phyloP scores from a whole-genome alignment of 2,888 invertebrate species.

The Cremastinae sp. region DNA sequence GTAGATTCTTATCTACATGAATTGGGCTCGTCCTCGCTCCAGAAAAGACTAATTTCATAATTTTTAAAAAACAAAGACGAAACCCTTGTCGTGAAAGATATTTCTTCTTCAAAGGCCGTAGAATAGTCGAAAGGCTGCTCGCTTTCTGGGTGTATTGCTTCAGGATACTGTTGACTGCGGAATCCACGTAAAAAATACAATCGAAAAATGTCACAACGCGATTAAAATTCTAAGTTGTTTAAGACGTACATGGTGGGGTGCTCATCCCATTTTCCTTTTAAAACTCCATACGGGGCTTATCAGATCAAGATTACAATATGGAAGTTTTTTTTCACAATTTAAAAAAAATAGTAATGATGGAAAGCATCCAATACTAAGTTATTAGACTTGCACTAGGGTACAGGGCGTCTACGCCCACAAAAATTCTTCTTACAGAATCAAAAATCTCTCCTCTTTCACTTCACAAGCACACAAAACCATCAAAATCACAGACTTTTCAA shows the following conservation, averaged over 20 bases:
- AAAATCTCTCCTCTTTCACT: background rate
- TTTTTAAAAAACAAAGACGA: background rate
- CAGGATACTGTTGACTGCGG: background rate
- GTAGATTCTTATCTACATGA: background rate
- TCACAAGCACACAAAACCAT: too few species aligned
- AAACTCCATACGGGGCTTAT: constrained; percentile 30
- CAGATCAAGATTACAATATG: constrained; percentile 43
- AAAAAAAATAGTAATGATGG: constrained; percentile 11
- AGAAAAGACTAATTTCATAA: background rate
- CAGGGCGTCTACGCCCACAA: constrained; percentile 50
- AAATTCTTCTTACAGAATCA: constrained; percentile 35
- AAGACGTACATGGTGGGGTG: constrained; percentile 46
- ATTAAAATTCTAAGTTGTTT: constrained; percentile 8
- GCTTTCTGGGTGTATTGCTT: background rate
- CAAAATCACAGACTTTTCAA: too few species aligned
- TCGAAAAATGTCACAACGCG: constrained; percentile 11
- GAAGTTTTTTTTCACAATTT: constrained; percentile 29
- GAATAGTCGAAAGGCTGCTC: background rate
- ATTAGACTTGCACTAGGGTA: constrained; percentile 43
- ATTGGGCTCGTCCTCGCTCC: background rate
- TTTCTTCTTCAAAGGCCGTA: too few species aligned
- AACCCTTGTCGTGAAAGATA: too few species aligned
- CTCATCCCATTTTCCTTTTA: constrained; percentile 36
- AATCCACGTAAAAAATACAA: background rate
- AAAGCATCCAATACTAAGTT: constrained; percentile 48